Conservation (phyloP, 23 tunicate genomes). For the Oikopleura albicans region DNA sequence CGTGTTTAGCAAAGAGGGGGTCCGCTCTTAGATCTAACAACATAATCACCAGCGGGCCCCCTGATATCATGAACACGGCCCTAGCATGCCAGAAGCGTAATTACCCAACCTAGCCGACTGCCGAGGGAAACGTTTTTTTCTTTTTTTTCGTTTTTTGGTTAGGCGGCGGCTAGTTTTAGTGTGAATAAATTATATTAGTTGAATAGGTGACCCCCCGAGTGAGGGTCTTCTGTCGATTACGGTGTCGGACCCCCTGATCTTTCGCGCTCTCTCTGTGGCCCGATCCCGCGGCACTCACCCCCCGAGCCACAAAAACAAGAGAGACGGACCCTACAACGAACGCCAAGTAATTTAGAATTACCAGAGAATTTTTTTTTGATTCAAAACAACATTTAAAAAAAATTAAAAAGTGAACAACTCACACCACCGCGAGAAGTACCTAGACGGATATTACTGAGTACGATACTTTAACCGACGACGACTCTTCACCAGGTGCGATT, state of each 20-base stretch:
- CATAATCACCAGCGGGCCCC: neutral
- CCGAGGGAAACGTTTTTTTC: neutral
- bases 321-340: constrained; percentile 2
- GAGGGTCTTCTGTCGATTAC: constrained; percentile 17
- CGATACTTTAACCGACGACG: no score
- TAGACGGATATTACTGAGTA: no score
- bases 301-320: constrained; percentile 6
- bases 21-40: neutral
- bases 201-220: neutral
- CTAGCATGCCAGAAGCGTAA: no score
- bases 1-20: neutral
- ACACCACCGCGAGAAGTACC: no score
- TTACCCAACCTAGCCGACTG: neutral
- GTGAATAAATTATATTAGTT: neutral
- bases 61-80: neutral
- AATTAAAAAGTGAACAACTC: no score
- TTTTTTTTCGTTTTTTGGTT: neutral
- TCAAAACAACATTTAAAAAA: no score
- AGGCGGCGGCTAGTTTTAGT: no score
- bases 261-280: neutral
- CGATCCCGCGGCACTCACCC: constrained; percentile 11
- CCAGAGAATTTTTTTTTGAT: no score
- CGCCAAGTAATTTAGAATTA: neutral
- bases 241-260: neutral
- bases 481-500: no score